Evolutionary conservation across 2,888 invertebrate genomes (phyloP).

Genomic region (Mythimna ferrago): DNA sequence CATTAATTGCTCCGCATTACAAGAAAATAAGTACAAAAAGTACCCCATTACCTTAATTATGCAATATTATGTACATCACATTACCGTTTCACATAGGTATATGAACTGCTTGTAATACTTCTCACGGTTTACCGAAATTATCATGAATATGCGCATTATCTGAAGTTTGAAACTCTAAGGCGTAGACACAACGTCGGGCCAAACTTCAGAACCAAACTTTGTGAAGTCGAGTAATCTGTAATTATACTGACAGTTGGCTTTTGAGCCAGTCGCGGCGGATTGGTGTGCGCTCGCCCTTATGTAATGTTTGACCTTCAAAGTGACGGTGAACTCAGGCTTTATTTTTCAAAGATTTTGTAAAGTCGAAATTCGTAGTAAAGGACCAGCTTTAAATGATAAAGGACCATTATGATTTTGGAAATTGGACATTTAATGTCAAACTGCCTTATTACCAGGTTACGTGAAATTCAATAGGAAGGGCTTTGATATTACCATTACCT

Average conservation of each 20-base stretch:
- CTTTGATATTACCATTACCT: too few relatives aligned
- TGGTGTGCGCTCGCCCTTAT: slow-evolving; percentile 45
- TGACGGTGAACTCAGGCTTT: slow-evolving; percentile 7
- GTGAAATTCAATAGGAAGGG: too few relatives aligned
- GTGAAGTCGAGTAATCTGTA: slow-evolving; percentile 50
- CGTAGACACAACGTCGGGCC: slow-evolving; percentile 38
- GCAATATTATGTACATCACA: not conserved
- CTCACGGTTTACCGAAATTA: slow-evolving; percentile 26
- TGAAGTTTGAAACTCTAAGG: slow-evolving; percentile 30
- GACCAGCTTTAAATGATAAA: slow-evolving; percentile 3
- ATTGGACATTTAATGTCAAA: not conserved
- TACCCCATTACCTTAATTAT: not conserved
- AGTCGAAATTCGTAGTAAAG: not conserved
- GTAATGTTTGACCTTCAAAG: slow-evolving; percentile 38
- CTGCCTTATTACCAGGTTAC: not conserved
- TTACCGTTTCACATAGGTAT: slow-evolving; percentile 2
- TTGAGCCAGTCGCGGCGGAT: slow-evolving; percentile 29
- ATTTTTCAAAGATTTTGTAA: slow-evolving; percentile 5
- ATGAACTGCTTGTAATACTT: slow-evolving; percentile 22
- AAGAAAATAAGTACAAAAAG: not conserved
- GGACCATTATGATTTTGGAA: not conserved
- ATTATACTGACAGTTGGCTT: slow-evolving; percentile 59
- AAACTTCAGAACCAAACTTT: slow-evolving; percentile 46
- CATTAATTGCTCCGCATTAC: not conserved
- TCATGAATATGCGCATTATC: slow-evolving; percentile 46